Conservation (phyloP, 2,113 vertebrate genomes). For the Azemiops feae region DNA sequence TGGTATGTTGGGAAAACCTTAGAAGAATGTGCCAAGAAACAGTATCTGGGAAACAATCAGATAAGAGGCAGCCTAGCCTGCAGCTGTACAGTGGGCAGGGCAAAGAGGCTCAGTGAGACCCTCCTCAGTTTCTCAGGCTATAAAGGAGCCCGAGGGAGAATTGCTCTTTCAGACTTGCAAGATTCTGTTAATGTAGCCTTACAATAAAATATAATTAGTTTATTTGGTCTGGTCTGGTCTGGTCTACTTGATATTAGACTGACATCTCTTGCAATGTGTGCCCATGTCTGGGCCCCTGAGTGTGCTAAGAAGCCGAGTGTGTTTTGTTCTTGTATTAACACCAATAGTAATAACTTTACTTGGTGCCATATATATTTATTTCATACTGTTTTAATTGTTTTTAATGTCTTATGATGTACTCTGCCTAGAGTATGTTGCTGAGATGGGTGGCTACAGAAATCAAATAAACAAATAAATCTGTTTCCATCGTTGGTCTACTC, state of each 20-base stretch:
- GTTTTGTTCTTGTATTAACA: no score
- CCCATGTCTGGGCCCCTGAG: neutral
- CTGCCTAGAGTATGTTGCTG: no score
- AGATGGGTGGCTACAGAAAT: no score
- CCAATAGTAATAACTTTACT: no score
- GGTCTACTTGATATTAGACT: neutral
- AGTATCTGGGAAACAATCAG: neutral
- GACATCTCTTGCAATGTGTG: neutral
- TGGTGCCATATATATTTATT: no score
- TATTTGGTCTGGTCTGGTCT: neutral
- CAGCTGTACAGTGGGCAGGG: neutral
- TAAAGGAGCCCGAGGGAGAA: neutral
- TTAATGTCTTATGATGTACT: no score
- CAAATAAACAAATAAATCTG: neutral
- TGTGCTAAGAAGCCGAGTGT: neutral
- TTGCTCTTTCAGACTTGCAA: neutral
- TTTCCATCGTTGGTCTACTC: neutral
- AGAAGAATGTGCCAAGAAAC: no score
- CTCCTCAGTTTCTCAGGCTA: neutral
- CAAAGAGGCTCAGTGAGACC: neutral
- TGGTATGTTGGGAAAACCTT: neutral
- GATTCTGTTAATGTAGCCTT: neutral
- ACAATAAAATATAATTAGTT: neutral
- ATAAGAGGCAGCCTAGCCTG: neutral
- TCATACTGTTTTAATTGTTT: no score